Evolutionary conservation across 2,797 vertebrate species (phyloP).

Genomic region (Lutjanus argentimaculatus): DNA sequence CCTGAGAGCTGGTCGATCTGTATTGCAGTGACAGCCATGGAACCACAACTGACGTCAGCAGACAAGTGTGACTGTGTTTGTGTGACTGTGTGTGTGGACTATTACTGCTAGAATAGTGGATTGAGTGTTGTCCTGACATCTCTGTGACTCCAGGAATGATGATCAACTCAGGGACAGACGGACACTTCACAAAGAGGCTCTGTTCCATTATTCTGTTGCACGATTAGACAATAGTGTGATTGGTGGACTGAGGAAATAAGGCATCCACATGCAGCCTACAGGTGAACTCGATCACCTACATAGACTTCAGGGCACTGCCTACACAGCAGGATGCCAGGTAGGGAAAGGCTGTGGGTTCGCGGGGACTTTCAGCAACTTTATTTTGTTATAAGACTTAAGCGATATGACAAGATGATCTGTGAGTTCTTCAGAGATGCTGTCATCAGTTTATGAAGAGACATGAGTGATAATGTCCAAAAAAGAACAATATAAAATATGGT

Average conservation of each 20-base stretch:
- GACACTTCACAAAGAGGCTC: slow-evolving; percentile 32
- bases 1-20: slow-evolving; percentile 62
- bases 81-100: slow-evolving; percentile 62
- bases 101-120: slow-evolving; percentile 61
- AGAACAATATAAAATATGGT: background rate
- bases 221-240: slow-evolving; percentile 41
- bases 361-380: background rate
- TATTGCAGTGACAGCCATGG: slow-evolving; percentile 64
- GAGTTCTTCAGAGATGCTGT: background rate
- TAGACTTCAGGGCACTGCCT: slow-evolving; percentile 48
- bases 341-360: slow-evolving; percentile 14
- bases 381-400: background rate
- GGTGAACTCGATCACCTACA: slow-evolving; percentile 61
- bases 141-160: slow-evolving; percentile 60
- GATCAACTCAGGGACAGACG: slow-evolving; percentile 39
- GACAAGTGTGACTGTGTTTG: slow-evolving; percentile 61
- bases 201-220: slow-evolving; percentile 25
- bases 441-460: background rate
- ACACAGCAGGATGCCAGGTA: slow-evolving; percentile 66
- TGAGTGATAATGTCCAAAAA: background rate
- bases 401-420: background rate
- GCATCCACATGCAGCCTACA: slow-evolving; percentile 58
- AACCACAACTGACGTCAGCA: slow-evolving; percentile 80
- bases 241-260: slow-evolving; percentile 47
- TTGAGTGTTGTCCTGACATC: slow-evolving; percentile 56